Percentiles rank a stretch among this genome's conserved stretches.
Evolutionary conservation across 2,888 invertebrate genomes (phyloP).

Genomic region (Tipula confusa): DNA sequence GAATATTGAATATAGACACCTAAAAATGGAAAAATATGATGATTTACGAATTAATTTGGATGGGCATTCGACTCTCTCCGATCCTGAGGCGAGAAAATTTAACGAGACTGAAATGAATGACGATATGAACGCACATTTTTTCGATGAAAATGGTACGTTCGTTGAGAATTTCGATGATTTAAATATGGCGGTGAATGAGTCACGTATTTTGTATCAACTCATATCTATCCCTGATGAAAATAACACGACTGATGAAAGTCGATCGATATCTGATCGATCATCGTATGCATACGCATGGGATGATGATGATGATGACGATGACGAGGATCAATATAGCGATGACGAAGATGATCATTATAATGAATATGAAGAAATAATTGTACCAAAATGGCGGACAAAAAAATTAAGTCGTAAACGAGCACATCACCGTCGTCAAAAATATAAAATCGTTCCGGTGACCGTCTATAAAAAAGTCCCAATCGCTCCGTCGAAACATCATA

Average conservation of each 20-base stretch:
- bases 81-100: not conserved
- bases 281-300: not conserved
- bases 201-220: not conserved
- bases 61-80: not conserved
- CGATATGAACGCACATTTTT: slow-evolving; percentile 32
- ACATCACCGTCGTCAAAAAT: slow-evolving; percentile 27
- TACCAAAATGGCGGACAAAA: not conserved
- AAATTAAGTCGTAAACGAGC: not conserved
- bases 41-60: not conserved
- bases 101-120: not conserved
- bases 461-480: slow-evolving; percentile 31
- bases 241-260: not conserved
- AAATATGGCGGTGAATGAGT: slow-evolving; percentile 33
- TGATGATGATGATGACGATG: not conserved
- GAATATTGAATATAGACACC: not conserved
- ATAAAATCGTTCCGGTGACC: slow-evolving; percentile 27
- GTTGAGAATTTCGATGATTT: slow-evolving; percentile 37
- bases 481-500: not conserved
- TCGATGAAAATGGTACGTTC: slow-evolving; percentile 33
- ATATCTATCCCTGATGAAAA: not conserved
- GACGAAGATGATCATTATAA: not conserved
- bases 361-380: not conserved
- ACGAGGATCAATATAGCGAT: not conserved
- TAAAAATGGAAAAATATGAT: not conserved
- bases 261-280: not conserved